phyloP scores from a whole-genome alignment of 2,113 vertebrate species.

The Muntiacus muntjak region DNA sequence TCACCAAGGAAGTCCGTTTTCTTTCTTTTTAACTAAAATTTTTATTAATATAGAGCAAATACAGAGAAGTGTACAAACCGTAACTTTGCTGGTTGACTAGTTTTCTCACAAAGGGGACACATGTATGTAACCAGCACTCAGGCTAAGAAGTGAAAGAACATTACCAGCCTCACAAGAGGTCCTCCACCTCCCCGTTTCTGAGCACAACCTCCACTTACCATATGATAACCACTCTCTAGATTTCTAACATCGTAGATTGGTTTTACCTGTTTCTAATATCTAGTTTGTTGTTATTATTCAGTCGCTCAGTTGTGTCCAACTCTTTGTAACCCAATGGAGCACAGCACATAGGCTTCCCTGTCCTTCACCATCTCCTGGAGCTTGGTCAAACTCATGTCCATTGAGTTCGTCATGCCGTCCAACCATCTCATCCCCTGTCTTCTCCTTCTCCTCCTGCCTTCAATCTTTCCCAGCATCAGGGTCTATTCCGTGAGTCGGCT shows the following conservation, averaged over 20 bases:
- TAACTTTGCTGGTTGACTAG: not conserved
- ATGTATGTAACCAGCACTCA: not conserved
- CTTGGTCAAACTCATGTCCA: not conserved
- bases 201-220: not conserved
- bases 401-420: not conserved
- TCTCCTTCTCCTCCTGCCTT: not conserved
- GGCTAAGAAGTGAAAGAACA: not conserved
- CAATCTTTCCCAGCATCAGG: not conserved
- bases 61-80: not conserved
- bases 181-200: not conserved
- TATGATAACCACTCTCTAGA: not conserved
- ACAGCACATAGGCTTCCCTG: not conserved
- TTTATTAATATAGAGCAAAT: not conserved
- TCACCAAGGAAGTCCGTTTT: not conserved
- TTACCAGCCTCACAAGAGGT: not conserved
- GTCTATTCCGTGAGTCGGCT: not conserved
- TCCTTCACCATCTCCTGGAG: not conserved
- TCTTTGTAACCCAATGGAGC: not conserved
- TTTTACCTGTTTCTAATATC: not conserved
- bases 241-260: not conserved
- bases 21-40: not conserved
- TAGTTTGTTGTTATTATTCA: not conserved
- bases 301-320: rapidly evolving
- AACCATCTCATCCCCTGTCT: not conserved
- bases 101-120: not conserved